Evolutionary conservation across 2,113 vertebrate genomes (phyloP).

Genomic region (Elachura formosa): DNA sequence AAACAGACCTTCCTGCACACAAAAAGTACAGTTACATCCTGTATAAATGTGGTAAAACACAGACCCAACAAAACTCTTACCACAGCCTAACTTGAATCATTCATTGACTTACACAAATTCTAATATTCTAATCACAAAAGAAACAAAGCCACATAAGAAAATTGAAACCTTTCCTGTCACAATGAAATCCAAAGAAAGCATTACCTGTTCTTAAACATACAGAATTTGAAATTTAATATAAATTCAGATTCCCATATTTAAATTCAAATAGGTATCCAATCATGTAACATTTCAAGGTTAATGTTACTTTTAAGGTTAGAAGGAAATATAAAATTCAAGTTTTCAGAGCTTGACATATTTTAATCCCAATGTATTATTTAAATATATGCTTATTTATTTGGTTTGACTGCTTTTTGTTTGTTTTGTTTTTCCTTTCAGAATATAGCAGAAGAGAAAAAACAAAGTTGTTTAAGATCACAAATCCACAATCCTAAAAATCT

Average conservation of each 20-base stretch:
- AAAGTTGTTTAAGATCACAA: not conserved
- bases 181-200: not conserved
- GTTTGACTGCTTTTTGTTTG: not conserved
- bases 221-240: not conserved
- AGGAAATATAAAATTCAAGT: not conserved
- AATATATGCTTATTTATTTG: rapidly evolving
- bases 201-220: not conserved
- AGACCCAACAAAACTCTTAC: not conserved
- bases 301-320: not conserved
- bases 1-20: not conserved
- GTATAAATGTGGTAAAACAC: not conserved
- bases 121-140: not conserved
- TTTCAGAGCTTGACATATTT: not conserved
- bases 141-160: not conserved
- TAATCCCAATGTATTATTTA: not conserved
- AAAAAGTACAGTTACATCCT: not conserved
- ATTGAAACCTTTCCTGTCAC: not conserved
- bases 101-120: not conserved
- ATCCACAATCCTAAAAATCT: not conserved
- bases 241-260: not conserved
- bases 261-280: not conserved
- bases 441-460: not conserved
- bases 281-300: not conserved
- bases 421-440: not conserved
- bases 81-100: not conserved